Evolutionary conservation across 2,113 vertebrate species (phyloP), one percentile per base, ranked within the genome.

Genomic region (Mus spicilegus): DNA sequence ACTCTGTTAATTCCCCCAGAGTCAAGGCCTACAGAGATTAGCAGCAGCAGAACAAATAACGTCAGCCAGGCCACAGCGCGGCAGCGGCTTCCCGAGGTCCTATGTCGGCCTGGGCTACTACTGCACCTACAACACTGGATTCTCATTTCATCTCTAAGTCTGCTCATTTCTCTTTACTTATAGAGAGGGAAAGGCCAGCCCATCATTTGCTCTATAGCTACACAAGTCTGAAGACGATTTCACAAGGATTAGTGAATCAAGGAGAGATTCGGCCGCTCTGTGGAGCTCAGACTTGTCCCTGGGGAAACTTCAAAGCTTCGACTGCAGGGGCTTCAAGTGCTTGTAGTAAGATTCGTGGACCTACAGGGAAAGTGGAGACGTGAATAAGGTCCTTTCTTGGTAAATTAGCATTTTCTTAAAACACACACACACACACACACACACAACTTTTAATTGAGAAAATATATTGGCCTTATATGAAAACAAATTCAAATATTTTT

Each of bases 281-380:
- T 82, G 97, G 67, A 96, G 69, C 86, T 87, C 5, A 26, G 61
- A 91, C 13, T 69, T 65, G 90, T 90, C 75, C 28, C 67, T 42
- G 0, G 5, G 85, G 61, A 28, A 12, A 13, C 97, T 99, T 99
- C 98, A 99, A 98, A 99, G 98, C 97, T 99, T 99, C 98, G 99
- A 98, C 94, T 99, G 99, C 97, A 99, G 97, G 0, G 99, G 99
- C 96, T 99, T 99, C 98, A 99, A 98, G 97, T 99, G 98, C 96
- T 99, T 99, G 98, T 99, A 94, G 97, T 99, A 99, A 39, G 99
- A 99, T 54, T 99, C 98, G 0, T 99, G 99, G 87, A 99, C 99
- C 99, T 99, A 97, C 14, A 82, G 63, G 90, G 72, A 89, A 49
- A 58, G 69, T 33, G 72, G 2, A 96, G 87, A 22, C 84, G 7